Percentiles rank a stretch among this genome's conserved stretches.
Evolutionary conservation across 2,888 invertebrate species (phyloP).

Genomic region (Tenthredo notha): DNA sequence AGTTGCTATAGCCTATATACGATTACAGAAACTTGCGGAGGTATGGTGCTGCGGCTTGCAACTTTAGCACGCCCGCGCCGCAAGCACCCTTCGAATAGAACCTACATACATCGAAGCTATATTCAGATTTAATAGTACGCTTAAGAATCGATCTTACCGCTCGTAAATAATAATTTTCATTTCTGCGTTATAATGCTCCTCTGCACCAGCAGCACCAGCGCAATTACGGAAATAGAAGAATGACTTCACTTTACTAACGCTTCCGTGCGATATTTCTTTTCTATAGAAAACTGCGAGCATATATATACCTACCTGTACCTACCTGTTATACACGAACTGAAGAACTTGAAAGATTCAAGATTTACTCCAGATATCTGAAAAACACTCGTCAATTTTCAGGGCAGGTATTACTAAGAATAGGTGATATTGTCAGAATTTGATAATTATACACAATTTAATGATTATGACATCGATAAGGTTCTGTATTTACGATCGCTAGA

Average conservation of each 20-base stretch:
- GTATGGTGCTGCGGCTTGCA: slow-evolving; percentile 42
- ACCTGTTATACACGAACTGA: background rate
- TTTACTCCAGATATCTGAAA: background rate
- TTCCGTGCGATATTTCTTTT: background rate
- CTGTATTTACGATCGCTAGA: background rate
- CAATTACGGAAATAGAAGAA: slow-evolving; percentile 42
- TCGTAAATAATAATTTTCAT: slow-evolving; percentile 46
- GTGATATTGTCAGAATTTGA: background rate
- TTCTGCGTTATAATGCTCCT: slow-evolving; percentile 9
- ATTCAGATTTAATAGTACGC: slow-evolving; percentile 47
- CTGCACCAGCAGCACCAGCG: background rate
- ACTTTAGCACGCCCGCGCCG: slow-evolving; percentile 40
- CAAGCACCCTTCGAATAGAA: slow-evolving; percentile 29
- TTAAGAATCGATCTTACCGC: slow-evolving; percentile 39
- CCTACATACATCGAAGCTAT: slow-evolving; percentile 15
- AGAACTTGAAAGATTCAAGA: background rate
- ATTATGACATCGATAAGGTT: background rate
- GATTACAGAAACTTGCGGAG: slow-evolving; percentile 22
- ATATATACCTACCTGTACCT: background rate
- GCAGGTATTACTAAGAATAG: background rate
- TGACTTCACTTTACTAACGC: slow-evolving; percentile 17
- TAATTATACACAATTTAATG: background rate
- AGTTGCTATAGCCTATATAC: slow-evolving; percentile 29
- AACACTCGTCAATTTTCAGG: background rate
- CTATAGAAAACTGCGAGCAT: background rate